Evolutionary conservation across 1,140 invertebrate genomes (phyloP).

Genomic region (Drosophila biarmipes): DNA sequence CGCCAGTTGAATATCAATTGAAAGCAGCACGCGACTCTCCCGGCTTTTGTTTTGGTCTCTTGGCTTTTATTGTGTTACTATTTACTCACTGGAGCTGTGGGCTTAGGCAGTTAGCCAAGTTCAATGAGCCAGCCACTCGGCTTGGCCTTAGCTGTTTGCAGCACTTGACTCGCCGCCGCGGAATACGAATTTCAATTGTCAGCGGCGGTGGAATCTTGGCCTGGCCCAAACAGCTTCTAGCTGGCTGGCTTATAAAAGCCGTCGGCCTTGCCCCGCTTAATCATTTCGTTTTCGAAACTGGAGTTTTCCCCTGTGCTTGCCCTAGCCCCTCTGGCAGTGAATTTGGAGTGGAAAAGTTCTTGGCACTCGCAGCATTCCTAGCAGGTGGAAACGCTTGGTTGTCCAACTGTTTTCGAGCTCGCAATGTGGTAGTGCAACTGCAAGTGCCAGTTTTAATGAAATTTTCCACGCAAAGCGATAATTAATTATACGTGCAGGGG

Average conservation of each 20-base stretch:
- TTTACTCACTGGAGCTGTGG: slow-evolving; percentile 24
- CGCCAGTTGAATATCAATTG: slow-evolving; percentile 33
- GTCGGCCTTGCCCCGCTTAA: slow-evolving; percentile 74
- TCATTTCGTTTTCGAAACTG: slow-evolving; percentile 42
- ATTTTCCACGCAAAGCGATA: slow-evolving; percentile 29
- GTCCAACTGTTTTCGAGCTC: slow-evolving; percentile 3
- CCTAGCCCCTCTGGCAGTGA: slow-evolving; percentile 27
- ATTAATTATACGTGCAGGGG: slow-evolving; percentile 8
- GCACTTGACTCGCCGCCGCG: slow-evolving; percentile 32
- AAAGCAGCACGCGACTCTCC: slow-evolving; percentile 67
- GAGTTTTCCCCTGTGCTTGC: slow-evolving; percentile 20
- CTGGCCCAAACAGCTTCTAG: slow-evolving; percentile 32
- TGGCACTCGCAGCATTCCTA: slow-evolving; percentile 14
- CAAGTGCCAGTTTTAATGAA: slow-evolving; percentile 30
- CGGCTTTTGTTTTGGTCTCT: slow-evolving; percentile 36
- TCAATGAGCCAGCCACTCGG: slow-evolving; percentile 59
- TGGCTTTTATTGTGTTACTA: slow-evolving; percentile 26
- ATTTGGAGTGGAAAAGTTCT: slow-evolving; percentile 45
- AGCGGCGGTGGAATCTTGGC: slow-evolving; percentile 37
- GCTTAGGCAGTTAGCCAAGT: slow-evolving; percentile 48
- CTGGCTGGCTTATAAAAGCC: slow-evolving; percentile 43
- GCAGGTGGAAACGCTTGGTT: slow-evolving; percentile 18
- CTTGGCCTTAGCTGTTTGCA: slow-evolving; percentile 60
- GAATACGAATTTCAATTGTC: slow-evolving; percentile 67
- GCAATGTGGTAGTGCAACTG: slow-evolving; percentile 8